Conservation (phyloP, 2,888 invertebrate species). For the Leptura quadrifasciata region DNA sequence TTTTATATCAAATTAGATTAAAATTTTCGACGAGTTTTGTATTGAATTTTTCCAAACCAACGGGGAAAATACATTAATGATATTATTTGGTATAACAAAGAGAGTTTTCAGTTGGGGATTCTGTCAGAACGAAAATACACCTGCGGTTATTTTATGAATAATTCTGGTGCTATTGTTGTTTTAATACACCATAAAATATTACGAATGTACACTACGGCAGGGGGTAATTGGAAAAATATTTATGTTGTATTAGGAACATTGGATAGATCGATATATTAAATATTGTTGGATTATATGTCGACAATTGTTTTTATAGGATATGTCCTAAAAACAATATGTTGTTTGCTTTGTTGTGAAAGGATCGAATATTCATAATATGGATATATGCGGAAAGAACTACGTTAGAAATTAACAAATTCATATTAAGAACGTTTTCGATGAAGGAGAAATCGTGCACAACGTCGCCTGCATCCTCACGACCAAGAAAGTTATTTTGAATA, state of each 20-base stretch:
- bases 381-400: no score
- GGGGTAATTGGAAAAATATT: conserved; percentile 22
- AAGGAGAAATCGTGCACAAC: no score
- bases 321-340: no score
- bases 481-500: no score
- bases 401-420: no score
- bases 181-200: conserved; percentile 7
- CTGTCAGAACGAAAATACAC: conserved; percentile 11
- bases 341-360: no score
- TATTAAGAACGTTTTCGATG: no score
- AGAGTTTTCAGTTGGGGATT: conserved; percentile 3
- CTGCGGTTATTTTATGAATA: conserved; percentile 27
- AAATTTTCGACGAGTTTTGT: background rate
- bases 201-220: background rate
- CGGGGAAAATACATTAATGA: conserved; percentile 28
- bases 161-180: background rate
- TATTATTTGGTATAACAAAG: conserved; percentile 13
- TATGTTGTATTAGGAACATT: background rate
- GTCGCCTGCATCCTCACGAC: no score
- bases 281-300: no score
- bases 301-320: no score
- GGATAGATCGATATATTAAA: background rate
- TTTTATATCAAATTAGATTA: background rate
- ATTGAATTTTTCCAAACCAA: conserved; percentile 17
- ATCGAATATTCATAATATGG: no score